These are phyloP conservation scores for Strix occidentalis DNA, from an alignment of 2,797 vertebrate species.

Conservation along the genomic window DNA sequence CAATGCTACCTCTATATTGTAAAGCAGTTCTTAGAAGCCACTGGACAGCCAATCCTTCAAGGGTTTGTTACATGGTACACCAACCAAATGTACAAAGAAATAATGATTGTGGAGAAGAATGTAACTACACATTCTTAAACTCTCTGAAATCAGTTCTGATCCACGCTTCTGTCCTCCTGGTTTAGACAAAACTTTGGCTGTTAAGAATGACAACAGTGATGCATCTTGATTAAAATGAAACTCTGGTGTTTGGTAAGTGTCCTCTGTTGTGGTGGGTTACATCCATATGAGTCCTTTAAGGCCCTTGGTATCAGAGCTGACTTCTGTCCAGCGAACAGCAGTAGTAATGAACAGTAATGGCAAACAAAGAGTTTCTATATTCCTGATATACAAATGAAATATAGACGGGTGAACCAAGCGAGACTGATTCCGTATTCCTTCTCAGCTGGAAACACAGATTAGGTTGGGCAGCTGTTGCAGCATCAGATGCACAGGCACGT, in stretches of 20 bases:
- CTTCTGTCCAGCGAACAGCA: not conserved
- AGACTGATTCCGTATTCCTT: not conserved
- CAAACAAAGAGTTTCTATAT: not conserved
- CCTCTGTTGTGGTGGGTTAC: not conserved
- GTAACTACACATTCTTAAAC: not conserved
- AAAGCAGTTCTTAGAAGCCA: not conserved
- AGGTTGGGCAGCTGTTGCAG: not conserved
- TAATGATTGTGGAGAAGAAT: not conserved
- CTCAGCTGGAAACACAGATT: not conserved
- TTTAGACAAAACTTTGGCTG: not conserved
- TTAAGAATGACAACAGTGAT: not conserved
- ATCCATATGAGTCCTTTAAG: not conserved
- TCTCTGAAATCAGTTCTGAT: not conserved
- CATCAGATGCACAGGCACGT: not conserved
- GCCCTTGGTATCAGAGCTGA: fast-evolving
- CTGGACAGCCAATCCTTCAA: not conserved
- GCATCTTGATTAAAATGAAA: not conserved
- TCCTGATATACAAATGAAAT: not conserved
- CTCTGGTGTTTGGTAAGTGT: not conserved
- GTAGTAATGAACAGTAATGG: not conserved
- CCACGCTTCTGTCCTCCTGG: not conserved
- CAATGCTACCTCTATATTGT: not conserved
- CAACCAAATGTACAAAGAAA: not conserved
- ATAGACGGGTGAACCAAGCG: fast-evolving
- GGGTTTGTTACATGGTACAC: not conserved